Percentiles rank a stretch among this genome's conserved stretches.
Evolutionary conservation across 92 coral and sea anemone species (phyloP).

Genomic region (Anthopleura xanthogrammica): DNA sequence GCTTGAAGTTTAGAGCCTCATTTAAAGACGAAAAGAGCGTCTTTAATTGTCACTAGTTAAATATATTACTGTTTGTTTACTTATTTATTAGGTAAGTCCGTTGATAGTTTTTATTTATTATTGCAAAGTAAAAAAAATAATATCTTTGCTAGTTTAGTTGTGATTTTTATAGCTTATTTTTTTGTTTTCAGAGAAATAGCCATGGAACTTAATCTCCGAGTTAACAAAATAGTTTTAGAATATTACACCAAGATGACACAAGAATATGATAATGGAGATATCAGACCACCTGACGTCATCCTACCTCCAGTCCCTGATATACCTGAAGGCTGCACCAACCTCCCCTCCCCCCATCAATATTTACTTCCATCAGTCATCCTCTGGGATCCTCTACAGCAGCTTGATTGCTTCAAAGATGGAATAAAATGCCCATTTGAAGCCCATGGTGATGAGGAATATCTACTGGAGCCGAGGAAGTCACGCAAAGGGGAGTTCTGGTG

Average conservation of each 20-base stretch:
- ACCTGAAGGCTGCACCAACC: constrained; percentile 32
- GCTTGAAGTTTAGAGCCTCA: neutral
- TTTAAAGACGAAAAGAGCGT: too few species aligned
- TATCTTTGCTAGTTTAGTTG: too few species aligned
- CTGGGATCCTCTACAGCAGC: constrained; percentile 69
- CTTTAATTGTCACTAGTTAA: too few species aligned
- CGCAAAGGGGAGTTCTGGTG: constrained; percentile 41
- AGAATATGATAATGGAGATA: constrained; percentile 28
- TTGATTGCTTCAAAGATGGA: constrained; percentile 47
- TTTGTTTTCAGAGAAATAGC: neutral
- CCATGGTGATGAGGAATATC: constrained; percentile 47
- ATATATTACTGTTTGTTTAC: neutral
- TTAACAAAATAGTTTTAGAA: constrained; percentile 18
- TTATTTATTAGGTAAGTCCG: neutral
- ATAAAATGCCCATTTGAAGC: constrained; percentile 55
- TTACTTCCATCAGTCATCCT: constrained; percentile 61
- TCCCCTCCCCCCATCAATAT: constrained; percentile 54
- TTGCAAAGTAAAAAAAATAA: neutral
- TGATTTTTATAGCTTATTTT: neutral
- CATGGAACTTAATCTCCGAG: constrained; percentile 30
- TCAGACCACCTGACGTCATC: constrained; percentile 55
- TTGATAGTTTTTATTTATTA: neutral
- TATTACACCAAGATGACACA: constrained; percentile 37
- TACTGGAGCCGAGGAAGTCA: constrained; percentile 40
- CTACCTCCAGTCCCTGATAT: constrained; percentile 61